A percentile compares a stretch with the other conserved stretches of the same genome.
These are phyloP conservation scores for Porites divaricata DNA, from an alignment of 92 coral and sea anemone genomes.

Conservation along the genomic window DNA sequence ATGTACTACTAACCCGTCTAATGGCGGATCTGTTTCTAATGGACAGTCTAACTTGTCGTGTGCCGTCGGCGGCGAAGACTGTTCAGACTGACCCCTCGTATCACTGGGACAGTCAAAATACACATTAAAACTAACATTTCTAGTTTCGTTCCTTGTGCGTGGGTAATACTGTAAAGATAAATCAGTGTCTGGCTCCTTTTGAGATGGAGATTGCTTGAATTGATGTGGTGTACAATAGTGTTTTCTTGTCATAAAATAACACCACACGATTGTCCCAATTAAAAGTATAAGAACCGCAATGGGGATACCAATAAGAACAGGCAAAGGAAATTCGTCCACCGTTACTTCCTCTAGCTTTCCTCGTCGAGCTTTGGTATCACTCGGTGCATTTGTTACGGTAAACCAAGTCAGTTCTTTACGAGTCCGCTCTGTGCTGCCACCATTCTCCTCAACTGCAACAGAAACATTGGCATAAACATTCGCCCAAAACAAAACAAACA, in stretches of 20 bases:
- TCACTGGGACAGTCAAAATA: conserved; percentile 44
- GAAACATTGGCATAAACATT: background rate
- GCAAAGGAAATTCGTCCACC: conserved; percentile 69
- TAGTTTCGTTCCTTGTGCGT: conserved; percentile 5
- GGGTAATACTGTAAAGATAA: background rate
- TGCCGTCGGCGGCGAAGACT: background rate
- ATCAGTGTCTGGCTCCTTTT: background rate
- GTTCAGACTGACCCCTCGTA: background rate
- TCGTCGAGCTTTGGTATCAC: conserved; percentile 1
- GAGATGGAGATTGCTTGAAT: background rate
- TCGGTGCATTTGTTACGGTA: conserved; percentile 3
- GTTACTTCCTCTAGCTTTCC: background rate
- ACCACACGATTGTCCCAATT: conserved; percentile 85
- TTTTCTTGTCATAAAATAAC: conserved; percentile 65
- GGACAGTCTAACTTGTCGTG: background rate
- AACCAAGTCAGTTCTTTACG: background rate
- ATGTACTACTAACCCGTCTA: conserved; percentile 17
- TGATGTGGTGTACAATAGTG: conserved; percentile 31
- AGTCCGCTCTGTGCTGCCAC: background rate
- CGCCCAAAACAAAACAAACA: no score
- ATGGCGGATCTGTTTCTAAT: conserved; percentile 21
- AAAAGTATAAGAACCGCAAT: conserved; percentile 70
- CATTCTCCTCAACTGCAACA: background rate
- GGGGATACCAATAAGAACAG: conserved; percentile 86
- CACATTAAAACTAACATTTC: conserved; percentile 34